Evolutionary conservation across 1,140 invertebrate genomes (phyloP).

Genomic region (Meloidogyne floridensis): DNA sequence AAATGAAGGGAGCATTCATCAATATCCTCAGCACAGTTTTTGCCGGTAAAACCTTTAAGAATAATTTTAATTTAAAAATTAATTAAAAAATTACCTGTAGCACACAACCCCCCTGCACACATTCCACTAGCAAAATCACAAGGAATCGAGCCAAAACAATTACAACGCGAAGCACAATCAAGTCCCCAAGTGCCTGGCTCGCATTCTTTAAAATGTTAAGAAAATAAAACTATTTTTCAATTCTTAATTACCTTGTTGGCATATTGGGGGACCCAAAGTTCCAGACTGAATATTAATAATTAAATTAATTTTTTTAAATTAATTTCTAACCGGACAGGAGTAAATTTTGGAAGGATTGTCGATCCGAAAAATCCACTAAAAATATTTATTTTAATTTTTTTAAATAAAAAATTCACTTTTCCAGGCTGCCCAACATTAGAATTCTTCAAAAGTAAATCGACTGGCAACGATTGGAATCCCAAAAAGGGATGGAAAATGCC

Average conservation of each 20-base stretch:
- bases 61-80: slow-evolving; percentile 34
- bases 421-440: slow-evolving; percentile 62
- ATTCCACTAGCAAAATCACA: slow-evolving; percentile 60
- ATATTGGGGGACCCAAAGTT: slow-evolving; percentile 51
- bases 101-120: slow-evolving; percentile 51
- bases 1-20: slow-evolving; percentile 51
- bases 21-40: slow-evolving; percentile 45
- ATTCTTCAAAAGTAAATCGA: slow-evolving; percentile 39
- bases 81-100: slow-evolving; percentile 29
- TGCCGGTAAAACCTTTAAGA: slow-evolving; percentile 35
- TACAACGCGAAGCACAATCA: slow-evolving; percentile 49
- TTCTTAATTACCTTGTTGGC: slow-evolving; percentile 50
- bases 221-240: neutral
- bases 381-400: neutral
- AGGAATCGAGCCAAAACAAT: slow-evolving; percentile 54
- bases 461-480: slow-evolving; percentile 44
- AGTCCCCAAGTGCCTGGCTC: slow-evolving; percentile 59
- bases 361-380: slow-evolving; percentile 58
- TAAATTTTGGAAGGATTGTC: slow-evolving; percentile 45
- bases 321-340: slow-evolving; percentile 43
- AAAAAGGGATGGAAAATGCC: slow-evolving; percentile 49
- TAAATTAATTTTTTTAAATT: neutral
- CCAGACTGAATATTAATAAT: slow-evolving; percentile 37
- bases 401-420: slow-evolving; percentile 34
- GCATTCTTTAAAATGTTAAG: slow-evolving; percentile 46